Conservation (phyloP, 2,888 invertebrate species). For the Cryptocephalus moraei region DNA sequence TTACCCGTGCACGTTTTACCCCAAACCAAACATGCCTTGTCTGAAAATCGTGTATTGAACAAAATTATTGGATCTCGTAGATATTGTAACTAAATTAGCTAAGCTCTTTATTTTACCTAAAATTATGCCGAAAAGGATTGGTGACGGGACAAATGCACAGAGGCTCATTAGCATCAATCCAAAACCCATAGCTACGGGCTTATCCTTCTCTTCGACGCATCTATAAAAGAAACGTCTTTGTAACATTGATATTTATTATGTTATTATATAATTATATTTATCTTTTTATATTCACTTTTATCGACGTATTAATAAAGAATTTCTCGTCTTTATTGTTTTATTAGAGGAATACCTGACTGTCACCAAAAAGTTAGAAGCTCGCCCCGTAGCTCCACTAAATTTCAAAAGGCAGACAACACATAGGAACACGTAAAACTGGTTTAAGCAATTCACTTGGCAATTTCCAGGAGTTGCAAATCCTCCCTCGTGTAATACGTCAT, state of each 20-base stretch:
- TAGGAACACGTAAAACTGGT: constrained; percentile 45
- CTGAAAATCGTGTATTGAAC: constrained; percentile 29
- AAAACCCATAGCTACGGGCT: constrained; percentile 62
- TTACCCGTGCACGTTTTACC: constrained; percentile 59
- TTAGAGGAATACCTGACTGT: constrained; percentile 40
- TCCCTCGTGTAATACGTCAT: constrained; percentile 10
- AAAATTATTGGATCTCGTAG: constrained; percentile 2
- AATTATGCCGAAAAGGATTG: constrained; percentile 64
- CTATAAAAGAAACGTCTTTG: constrained; percentile 27
- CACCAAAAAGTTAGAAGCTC: constrained; percentile 52
- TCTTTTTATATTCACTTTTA: background rate
- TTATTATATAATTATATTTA: background rate
- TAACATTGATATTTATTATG: background rate
- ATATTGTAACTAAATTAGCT: background rate
- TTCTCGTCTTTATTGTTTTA: background rate
- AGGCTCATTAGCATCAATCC: constrained; percentile 58
- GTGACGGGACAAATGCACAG: constrained; percentile 65
- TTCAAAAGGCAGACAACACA: constrained; percentile 47
- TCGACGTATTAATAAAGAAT: background rate
- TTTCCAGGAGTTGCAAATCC: constrained; percentile 42
- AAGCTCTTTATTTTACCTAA: constrained; percentile 41
- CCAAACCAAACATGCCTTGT: constrained; percentile 61
- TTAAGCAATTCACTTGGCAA: constrained; percentile 47
- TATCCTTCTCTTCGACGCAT: constrained; percentile 63
- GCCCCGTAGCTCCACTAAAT: constrained; percentile 49